Percentiles rank a stretch among this genome's conserved stretches.
phyloP scores from a whole-genome alignment of 2,797 vertebrate species.

The Notamacropus eugenii region DNA sequence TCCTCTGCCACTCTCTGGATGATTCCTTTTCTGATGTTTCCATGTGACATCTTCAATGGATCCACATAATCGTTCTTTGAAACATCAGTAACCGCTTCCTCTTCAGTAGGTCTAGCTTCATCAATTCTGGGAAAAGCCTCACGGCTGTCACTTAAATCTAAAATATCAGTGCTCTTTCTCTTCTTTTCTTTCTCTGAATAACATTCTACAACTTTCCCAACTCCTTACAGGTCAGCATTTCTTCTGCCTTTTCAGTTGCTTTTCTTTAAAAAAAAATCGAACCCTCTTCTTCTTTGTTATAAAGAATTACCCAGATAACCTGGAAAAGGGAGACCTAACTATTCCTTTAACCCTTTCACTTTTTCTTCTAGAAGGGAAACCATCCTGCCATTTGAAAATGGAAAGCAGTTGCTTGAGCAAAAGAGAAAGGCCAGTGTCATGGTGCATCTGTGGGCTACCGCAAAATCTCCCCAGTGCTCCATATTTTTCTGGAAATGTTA shows the following conservation, averaged over 20 bases:
- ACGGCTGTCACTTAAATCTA: not conserved
- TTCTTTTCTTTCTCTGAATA: not conserved
- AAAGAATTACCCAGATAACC: not conserved
- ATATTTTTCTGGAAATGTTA: not conserved
- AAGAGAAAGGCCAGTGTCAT: not conserved
- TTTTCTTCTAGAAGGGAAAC: not conserved
- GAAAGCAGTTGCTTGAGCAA: not conserved
- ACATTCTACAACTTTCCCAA: not conserved
- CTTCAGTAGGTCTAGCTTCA: not conserved
- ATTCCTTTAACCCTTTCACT: not conserved
- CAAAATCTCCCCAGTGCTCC: not conserved
- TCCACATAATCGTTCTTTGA: not conserved
- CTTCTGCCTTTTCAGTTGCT: not conserved
- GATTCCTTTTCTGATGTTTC: not conserved
- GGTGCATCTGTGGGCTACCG: too few species aligned
- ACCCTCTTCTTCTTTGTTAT: not conserved
- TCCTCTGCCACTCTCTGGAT: not conserved
- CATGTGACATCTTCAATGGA: not conserved
- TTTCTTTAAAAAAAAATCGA: not conserved
- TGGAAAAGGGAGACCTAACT: not conserved
- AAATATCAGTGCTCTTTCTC: not conserved
- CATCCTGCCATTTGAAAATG: not conserved
- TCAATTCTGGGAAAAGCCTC: not conserved
- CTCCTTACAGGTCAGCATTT: not conserved
- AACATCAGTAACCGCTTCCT: not conserved